Evolutionary conservation across 1,140 invertebrate species (phyloP).

Genomic region (Drosophila oshimai): DNA sequence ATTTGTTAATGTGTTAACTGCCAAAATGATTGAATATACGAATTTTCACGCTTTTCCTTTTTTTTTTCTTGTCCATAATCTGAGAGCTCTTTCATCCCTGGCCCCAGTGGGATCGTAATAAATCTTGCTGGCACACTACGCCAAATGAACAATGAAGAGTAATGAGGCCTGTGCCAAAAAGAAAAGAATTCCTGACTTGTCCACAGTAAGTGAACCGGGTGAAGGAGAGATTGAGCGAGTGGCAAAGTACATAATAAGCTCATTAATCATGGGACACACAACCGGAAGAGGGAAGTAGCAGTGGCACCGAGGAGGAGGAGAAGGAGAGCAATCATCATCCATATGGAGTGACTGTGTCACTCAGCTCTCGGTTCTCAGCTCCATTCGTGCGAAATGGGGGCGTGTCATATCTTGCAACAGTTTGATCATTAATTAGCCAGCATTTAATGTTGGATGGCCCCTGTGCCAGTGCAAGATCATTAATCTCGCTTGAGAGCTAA

Average conservation of each 20-base stretch:
- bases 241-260: slow-evolving; percentile 65
- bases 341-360: slow-evolving; percentile 35
- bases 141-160: slow-evolving; percentile 61
- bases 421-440: slow-evolving; percentile 64
- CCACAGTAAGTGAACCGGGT: not conserved
- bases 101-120: slow-evolving; percentile 18
- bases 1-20: not conserved
- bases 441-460: slow-evolving; percentile 31
- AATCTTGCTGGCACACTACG: slow-evolving; percentile 45
- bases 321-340: slow-evolving; percentile 19
- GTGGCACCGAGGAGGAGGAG: no score
- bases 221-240: slow-evolving; percentile 17
- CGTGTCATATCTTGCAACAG: slow-evolving; percentile 5
- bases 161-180: slow-evolving; percentile 50
- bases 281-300: slow-evolving; percentile 14
- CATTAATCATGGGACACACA: slow-evolving; percentile 63
- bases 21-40: not conserved
- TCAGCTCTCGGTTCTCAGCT: slow-evolving; percentile 6
- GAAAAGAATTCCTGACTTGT: slow-evolving; percentile 34
- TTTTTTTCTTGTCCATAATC: not conserved
- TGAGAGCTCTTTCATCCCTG: not conserved
- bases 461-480: slow-evolving; percentile 41
- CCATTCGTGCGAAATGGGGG: slow-evolving; percentile 37
- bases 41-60: not conserved
- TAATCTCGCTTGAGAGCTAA: slow-evolving; percentile 52